Percentiles rank a stretch among this genome's conserved stretches.
Evolutionary conservation across 2,888 invertebrate genomes (phyloP).

Genomic region (Dicycla oo): DNA sequence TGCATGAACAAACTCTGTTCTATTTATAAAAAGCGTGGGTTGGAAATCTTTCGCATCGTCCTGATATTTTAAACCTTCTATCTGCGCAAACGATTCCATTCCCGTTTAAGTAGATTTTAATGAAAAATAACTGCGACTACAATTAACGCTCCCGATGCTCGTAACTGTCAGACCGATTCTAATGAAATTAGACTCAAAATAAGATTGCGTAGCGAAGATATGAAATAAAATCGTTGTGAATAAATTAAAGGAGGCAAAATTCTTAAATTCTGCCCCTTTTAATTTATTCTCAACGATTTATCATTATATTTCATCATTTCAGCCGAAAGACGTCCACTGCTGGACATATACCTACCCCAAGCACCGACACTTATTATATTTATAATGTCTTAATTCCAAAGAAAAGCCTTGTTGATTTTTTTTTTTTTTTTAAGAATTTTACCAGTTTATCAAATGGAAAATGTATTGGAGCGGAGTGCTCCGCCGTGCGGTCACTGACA

Average conservation of each 20-base stretch:
- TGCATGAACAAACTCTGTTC: constrained; percentile 24
- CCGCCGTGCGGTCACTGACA: constrained; percentile 68
- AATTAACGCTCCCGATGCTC: constrained; percentile 56
- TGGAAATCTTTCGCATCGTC: neutral
- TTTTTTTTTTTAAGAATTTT: neutral
- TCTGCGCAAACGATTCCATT: constrained; percentile 28
- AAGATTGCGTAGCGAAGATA: constrained; percentile 44
- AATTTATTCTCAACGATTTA: too few species aligned
- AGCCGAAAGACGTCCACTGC: too few species aligned
- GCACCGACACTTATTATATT: too few species aligned
- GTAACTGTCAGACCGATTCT: constrained; percentile 56
- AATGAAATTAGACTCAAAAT: constrained; percentile 52
- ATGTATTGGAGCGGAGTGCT: constrained; percentile 52
- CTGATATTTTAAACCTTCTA: constrained; percentile 10
- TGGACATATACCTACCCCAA: too few species aligned
- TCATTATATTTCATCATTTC: too few species aligned
- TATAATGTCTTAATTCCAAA: too few species aligned
- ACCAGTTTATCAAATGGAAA: constrained; percentile 36
- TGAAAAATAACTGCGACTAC: constrained; percentile 56
- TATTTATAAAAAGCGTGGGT: constrained; percentile 8
- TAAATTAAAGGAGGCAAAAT: constrained; percentile 27
- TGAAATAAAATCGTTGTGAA: constrained; percentile 26
- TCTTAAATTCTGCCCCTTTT: too few species aligned
- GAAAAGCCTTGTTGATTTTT: too few species aligned
- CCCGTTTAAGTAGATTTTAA: constrained; percentile 51